Evolutionary conservation across 2,888 invertebrate genomes (phyloP).

Genomic region (Cryptus viduatorius): DNA sequence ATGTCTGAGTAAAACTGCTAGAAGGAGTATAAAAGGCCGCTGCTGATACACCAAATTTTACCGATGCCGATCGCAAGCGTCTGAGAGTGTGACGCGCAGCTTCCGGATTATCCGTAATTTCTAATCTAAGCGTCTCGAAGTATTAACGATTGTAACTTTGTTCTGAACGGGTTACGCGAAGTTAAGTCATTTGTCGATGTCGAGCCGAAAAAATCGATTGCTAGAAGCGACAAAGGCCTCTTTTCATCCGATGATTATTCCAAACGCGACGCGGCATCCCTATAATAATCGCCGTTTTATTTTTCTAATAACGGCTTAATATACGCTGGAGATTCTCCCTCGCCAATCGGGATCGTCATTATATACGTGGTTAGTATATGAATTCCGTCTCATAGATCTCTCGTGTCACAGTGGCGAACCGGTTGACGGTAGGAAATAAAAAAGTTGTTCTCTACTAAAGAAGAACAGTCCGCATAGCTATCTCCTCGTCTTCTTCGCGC

Average conservation of each 20-base stretch:
- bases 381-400: constrained; percentile 49
- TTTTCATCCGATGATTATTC: constrained; percentile 49
- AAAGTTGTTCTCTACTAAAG: constrained; percentile 45
- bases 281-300: constrained; percentile 60
- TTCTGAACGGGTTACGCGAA: neutral
- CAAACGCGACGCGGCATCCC: constrained; percentile 32
- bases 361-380: constrained; percentile 48
- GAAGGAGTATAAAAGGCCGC: too few relatives aligned
- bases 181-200: constrained; percentile 26
- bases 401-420: constrained; percentile 49
- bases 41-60: too few relatives aligned
- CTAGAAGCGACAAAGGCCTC: constrained; percentile 19
- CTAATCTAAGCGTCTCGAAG: too few relatives aligned
- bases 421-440: constrained; percentile 53
- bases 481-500: constrained; percentile 14
- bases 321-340: constrained; percentile 33
- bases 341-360: constrained; percentile 52
- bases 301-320: constrained; percentile 68
- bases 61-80: too few relatives aligned
- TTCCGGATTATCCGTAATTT: too few relatives aligned
- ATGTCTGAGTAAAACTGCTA: too few relatives aligned
- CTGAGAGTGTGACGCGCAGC: too few relatives aligned
- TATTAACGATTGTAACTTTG: constrained; percentile 16
- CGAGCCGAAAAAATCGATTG: constrained; percentile 2
- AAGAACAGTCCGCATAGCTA: constrained; percentile 19